These are phyloP conservation scores for Eremophila alpestris DNA, from an alignment of 2,797 vertebrate genomes.

Conservation along the genomic window DNA sequence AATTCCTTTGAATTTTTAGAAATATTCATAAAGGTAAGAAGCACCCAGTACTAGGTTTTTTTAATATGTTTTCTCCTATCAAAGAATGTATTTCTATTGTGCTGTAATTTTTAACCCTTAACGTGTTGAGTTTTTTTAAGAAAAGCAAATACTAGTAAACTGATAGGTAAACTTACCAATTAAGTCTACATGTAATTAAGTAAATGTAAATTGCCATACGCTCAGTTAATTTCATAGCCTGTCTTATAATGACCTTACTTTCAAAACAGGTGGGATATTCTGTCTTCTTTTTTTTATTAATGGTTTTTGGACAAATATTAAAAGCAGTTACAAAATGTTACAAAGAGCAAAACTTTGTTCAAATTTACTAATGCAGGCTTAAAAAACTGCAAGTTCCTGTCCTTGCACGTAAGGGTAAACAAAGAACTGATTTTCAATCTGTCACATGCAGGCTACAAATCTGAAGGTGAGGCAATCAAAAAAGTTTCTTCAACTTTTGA, in stretches of 20 bases:
- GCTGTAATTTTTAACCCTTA: not conserved
- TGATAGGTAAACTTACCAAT: conserved; percentile 12
- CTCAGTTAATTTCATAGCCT: not conserved
- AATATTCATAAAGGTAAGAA: not conserved
- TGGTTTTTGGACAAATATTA: not conserved
- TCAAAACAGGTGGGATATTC: not conserved
- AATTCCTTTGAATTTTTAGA: not conserved
- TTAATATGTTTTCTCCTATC: not conserved
- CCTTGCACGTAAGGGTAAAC: not conserved
- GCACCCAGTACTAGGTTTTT: not conserved
- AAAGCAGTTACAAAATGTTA: not conserved
- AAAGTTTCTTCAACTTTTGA: not conserved
- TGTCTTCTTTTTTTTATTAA: not conserved
- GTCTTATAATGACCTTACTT: not conserved
- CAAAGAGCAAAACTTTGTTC: not conserved
- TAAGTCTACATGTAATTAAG: conserved; percentile 40
- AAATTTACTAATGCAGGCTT: not conserved
- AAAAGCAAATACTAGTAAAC: not conserved
- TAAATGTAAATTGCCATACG: conserved; percentile 36
- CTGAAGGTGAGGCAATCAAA: not conserved
- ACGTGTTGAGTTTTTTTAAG: not conserved
- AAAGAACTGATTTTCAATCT: not conserved
- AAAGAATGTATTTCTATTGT: not conserved
- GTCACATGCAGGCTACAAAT: not conserved
- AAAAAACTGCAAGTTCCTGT: not conserved